Conservation (phyloP, 2,113 vertebrate species). For the Vulpes vulpes region DNA sequence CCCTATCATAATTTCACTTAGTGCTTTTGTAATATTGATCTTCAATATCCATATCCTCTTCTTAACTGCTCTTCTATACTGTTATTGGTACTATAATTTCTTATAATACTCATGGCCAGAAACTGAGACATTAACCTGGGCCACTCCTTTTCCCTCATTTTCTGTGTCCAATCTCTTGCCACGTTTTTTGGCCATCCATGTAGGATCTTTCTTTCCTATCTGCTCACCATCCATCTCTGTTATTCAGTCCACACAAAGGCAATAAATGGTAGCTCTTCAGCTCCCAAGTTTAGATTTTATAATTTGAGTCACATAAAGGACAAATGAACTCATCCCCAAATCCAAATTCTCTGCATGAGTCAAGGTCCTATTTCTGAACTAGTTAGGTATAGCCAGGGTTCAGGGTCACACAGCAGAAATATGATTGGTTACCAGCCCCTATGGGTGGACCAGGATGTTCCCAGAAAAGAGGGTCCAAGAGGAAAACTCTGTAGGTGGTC, state of each 20-base stretch:
- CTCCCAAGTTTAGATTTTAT: not conserved
- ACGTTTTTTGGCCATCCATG: not conserved
- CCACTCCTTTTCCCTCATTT: not conserved
- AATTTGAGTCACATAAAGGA: not conserved
- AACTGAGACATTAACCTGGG: not conserved
- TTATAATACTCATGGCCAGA: not conserved
- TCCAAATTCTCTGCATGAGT: not conserved
- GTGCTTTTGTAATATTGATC: not conserved
- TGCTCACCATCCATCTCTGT: not conserved
- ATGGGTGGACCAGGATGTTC: not conserved
- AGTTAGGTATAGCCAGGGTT: not conserved
- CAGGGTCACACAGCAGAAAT: not conserved
- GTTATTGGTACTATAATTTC: not conserved
- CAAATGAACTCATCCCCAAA: not conserved
- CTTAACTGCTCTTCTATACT: not conserved
- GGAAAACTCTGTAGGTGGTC: not conserved
- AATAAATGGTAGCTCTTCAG: not conserved
- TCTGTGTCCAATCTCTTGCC: not conserved
- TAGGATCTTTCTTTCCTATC: not conserved
- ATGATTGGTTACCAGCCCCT: not conserved
- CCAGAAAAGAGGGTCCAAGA: not conserved
- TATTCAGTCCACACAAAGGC: not conserved
- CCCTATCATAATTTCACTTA: not conserved
- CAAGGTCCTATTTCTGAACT: not conserved
- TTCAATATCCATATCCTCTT: not conserved